Evolutionary conservation across 2,113 vertebrate species (phyloP).

Genomic region (Dinomys branickii): DNA sequence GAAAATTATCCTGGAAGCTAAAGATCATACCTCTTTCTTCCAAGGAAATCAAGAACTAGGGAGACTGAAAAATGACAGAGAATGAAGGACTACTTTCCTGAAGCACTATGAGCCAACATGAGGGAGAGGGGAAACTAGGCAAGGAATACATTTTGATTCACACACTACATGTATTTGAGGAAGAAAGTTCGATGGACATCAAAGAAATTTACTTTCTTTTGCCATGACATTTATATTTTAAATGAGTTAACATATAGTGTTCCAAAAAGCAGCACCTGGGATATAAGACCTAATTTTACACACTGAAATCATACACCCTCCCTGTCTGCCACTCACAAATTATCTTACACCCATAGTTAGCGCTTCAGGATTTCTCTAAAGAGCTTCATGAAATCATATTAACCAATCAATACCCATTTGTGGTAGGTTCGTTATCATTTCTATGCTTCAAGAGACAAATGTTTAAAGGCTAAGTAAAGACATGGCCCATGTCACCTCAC

Average conservation of each 20-base stretch:
- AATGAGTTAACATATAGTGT: not conserved
- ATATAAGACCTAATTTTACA: not conserved
- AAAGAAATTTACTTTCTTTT: not conserved
- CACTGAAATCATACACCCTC: not conserved
- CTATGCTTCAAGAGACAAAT: slow-evolving; percentile 51
- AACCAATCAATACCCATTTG: slow-evolving; percentile 68
- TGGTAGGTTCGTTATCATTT: slow-evolving; percentile 22
- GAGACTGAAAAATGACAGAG: not conserved
- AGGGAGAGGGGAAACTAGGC: not conserved
- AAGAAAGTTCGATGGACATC: too few relatives aligned
- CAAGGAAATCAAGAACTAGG: not conserved
- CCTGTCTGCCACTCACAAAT: not conserved
- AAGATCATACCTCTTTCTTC: not conserved
- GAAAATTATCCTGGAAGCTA: not conserved
- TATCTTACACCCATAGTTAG: slow-evolving; percentile 21
- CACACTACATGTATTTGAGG: too few relatives aligned
- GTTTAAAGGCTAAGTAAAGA: slow-evolving; percentile 45
- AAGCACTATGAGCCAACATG: not conserved
- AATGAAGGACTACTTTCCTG: not conserved
- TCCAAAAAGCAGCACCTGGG: not conserved
- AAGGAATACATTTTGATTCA: not conserved
- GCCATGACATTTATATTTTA: not conserved
- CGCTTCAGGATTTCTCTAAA: slow-evolving; percentile 54
- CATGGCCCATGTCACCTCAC: slow-evolving; percentile 27
- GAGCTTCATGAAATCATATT: slow-evolving; percentile 41